Percentiles rank a stretch among this genome's conserved stretches.
These are phyloP conservation scores for Agrilus mali DNA, from an alignment of 2,888 invertebrate genomes.

Conservation along the genomic window DNA sequence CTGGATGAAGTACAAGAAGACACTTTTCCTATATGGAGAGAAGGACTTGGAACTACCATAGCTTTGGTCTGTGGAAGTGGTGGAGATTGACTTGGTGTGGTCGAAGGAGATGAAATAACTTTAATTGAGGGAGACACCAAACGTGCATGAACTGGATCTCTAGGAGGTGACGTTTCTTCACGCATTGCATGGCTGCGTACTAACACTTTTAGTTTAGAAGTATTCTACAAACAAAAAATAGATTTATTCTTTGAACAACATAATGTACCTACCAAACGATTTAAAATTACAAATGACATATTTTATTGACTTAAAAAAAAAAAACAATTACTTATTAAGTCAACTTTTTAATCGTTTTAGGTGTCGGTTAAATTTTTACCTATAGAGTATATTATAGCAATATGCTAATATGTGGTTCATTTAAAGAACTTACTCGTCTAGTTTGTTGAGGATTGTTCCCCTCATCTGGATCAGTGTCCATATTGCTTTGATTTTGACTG, in stretches of 20 bases:
- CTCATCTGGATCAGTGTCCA: too few species aligned
- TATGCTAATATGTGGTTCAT: too few species aligned
- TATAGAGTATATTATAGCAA: too few species aligned
- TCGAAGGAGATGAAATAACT: slow-evolving; percentile 23
- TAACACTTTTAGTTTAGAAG: slow-evolving; percentile 68
- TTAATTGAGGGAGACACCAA: slow-evolving; percentile 28
- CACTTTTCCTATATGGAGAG: slow-evolving; percentile 19
- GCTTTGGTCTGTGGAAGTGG: slow-evolving; percentile 15
- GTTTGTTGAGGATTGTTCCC: too few species aligned
- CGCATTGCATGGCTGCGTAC: slow-evolving; percentile 84
- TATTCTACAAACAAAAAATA: slow-evolving; percentile 35
- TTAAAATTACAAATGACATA: too few species aligned
- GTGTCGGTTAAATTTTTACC: too few species aligned
- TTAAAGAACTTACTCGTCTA: too few species aligned
- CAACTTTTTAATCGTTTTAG: too few species aligned
- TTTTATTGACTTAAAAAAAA: too few species aligned
- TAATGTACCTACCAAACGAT: too few species aligned
- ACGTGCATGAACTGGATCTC: slow-evolving; percentile 32
- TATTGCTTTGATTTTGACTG: too few species aligned
- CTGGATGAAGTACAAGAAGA: slow-evolving; percentile 24
- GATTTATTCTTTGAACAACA: not conserved
- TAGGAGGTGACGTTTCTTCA: slow-evolving; percentile 57
- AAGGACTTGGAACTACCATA: slow-evolving; percentile 25
- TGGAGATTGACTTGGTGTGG: slow-evolving; percentile 7
- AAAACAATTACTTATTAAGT: too few species aligned